phyloP scores from a whole-genome alignment of 2,113 vertebrate species.

The Enhydra lutris region DNA sequence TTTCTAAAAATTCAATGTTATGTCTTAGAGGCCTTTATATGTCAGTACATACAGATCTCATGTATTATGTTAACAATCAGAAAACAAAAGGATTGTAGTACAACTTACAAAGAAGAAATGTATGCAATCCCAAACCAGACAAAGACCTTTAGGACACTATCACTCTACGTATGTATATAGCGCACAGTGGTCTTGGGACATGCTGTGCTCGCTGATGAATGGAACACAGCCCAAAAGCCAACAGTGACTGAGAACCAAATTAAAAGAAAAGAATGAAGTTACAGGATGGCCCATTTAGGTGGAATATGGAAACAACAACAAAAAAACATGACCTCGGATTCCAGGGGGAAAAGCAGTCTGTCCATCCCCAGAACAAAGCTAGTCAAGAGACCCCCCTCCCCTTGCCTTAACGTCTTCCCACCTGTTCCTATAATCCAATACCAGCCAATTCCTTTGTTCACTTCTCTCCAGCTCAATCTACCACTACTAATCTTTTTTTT shows the following conservation, averaged over 20 bases:
- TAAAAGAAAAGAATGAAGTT: background rate
- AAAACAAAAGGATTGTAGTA: background rate
- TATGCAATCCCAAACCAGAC: constrained; percentile 32
- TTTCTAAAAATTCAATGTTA: background rate
- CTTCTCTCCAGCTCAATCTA: background rate
- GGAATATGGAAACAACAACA: background rate
- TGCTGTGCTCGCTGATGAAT: background rate
- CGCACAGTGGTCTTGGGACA: background rate
- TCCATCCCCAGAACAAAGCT: background rate
- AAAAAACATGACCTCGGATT: background rate
- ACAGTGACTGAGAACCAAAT: background rate
- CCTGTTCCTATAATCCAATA: background rate
- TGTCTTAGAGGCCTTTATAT: background rate
- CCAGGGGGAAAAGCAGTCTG: background rate
- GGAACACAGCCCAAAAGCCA: background rate
- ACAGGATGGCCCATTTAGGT: background rate
- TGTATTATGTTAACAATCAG: background rate
- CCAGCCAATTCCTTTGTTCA: background rate
- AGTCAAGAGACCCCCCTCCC: background rate
- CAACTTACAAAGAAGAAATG: constrained; percentile 54
- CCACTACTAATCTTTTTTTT: background rate
- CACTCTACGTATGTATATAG: background rate
- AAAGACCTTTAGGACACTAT: constrained; percentile 43
- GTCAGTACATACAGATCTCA: background rate
- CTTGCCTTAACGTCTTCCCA: background rate